Percentiles rank a stretch among this genome's conserved stretches.
Conservation (phyloP, 1,140 invertebrate species). For the Hyles euphorbiae region DNA sequence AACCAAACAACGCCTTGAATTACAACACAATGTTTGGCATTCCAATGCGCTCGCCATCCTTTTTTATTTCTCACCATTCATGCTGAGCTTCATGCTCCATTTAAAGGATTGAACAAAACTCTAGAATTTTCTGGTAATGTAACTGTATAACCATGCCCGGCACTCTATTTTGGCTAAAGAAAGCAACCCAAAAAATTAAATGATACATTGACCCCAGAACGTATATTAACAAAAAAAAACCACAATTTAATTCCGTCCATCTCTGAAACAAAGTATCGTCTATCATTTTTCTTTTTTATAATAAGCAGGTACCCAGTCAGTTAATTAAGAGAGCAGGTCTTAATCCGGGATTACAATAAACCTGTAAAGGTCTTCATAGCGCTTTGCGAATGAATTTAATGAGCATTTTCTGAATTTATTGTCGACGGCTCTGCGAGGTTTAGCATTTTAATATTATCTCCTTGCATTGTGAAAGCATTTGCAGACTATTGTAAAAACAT, state of each 20-base stretch:
- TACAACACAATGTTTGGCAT: too few species aligned
- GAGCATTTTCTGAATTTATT: constrained; percentile 11
- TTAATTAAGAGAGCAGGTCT: constrained; percentile 12
- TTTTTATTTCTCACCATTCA: too few species aligned
- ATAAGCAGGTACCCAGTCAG: constrained; percentile 3
- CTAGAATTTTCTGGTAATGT: too few species aligned
- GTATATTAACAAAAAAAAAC: neutral
- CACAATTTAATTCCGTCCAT: neutral
- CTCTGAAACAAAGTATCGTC: neutral
- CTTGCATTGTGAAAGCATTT: constrained; percentile 3
- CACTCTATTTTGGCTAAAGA: too few species aligned
- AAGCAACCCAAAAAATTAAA: too few species aligned
- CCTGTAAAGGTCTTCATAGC: constrained; percentile 9
- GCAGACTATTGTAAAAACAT: too few species aligned
- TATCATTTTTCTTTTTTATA: constrained; percentile 5
- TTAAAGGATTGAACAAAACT: too few species aligned
- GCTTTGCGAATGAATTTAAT: constrained; percentile 13
- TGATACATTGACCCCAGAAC: too few species aligned
- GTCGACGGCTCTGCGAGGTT: neutral
- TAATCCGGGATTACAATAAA: constrained; percentile 12
- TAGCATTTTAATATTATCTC: constrained; percentile 9
- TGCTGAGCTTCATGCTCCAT: too few species aligned
- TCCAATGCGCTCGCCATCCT: too few species aligned
- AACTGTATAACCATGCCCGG: too few species aligned
- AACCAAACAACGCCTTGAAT: too few species aligned